phyloP scores from a whole-genome alignment of 1,140 invertebrate species.

The Anastatus disparis region DNA sequence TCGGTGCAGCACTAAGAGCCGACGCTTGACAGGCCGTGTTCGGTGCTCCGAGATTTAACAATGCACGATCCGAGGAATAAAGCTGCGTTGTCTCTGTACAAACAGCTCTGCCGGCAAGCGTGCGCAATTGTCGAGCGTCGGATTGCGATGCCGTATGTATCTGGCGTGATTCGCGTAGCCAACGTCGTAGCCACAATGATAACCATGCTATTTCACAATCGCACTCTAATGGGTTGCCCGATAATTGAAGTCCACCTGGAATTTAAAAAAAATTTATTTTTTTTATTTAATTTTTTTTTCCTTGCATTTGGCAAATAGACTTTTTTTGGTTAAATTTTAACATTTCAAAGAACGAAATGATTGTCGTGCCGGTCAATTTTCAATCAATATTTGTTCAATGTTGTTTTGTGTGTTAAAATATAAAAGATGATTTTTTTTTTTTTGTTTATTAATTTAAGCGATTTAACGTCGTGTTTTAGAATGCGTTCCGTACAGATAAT shows the following conservation, averaged over 20 bases:
- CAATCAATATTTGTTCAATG: no score
- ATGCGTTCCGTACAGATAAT: not conserved
- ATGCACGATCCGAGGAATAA: constrained; percentile 61
- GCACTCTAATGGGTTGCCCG: constrained; percentile 85
- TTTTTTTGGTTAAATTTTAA: no score
- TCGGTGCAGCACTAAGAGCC: constrained; percentile 62
- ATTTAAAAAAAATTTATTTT: constrained; percentile 42
- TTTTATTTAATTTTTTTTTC: no score
- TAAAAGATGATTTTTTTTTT: no score
- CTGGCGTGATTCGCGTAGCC: constrained; percentile 82
- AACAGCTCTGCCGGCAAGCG: constrained; percentile 61
- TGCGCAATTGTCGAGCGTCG: constrained; percentile 62
- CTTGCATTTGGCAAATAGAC: no score
- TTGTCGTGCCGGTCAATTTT: no score
- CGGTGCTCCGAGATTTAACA: constrained; percentile 65
- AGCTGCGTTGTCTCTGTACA: constrained; percentile 64
- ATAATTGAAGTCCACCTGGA: constrained; percentile 83
- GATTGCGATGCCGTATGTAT: constrained; percentile 73
- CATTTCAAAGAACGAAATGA: no score
- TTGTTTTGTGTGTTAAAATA: no score
- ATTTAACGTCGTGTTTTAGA: not conserved
- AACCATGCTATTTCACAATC: constrained; percentile 91
- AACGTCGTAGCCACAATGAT: constrained; percentile 86
- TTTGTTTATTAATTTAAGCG: no score
- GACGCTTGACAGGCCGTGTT: constrained; percentile 70